Evolutionary conservation across 2,888 invertebrate species (phyloP).

Genomic region (Heliconius ismenius): DNA sequence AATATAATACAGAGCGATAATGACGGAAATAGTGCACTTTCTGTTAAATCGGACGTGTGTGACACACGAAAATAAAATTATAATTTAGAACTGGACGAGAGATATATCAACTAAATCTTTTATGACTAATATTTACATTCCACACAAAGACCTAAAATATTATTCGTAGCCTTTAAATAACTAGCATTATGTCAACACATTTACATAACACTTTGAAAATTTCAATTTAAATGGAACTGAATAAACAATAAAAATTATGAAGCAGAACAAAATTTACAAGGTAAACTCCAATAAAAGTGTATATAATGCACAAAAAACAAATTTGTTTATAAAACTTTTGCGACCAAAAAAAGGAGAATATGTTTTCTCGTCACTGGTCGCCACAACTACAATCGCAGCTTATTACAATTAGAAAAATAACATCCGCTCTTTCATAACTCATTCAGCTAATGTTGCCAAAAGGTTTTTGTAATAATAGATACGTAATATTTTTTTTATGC

Average conservation of each 20-base stretch:
- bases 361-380: not conserved
- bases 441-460: conserved; percentile 2
- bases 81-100: conserved; percentile 24
- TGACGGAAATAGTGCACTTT: conserved; percentile 63
- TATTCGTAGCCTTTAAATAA: not conserved
- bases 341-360: not conserved
- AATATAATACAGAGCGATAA: conserved; percentile 61
- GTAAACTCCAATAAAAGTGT: not conserved
- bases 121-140: conserved; percentile 41
- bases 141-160: conserved; percentile 21
- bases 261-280: not conserved
- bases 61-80: conserved; percentile 39
- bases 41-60: conserved; percentile 43
- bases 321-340: not conserved
- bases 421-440: not conserved
- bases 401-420: not conserved
- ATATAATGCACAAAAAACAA: not conserved
- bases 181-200: not conserved
- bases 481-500: not conserved
- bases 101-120: conserved; percentile 36
- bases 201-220: not conserved
- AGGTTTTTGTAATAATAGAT: not conserved
- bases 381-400: not conserved
- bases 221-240: not conserved
- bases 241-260: not conserved